Percentiles rank a stretch among this genome's conserved stretches.
Conservation (phyloP, 1,140 invertebrate species). For the Reticulitermes speratus region DNA sequence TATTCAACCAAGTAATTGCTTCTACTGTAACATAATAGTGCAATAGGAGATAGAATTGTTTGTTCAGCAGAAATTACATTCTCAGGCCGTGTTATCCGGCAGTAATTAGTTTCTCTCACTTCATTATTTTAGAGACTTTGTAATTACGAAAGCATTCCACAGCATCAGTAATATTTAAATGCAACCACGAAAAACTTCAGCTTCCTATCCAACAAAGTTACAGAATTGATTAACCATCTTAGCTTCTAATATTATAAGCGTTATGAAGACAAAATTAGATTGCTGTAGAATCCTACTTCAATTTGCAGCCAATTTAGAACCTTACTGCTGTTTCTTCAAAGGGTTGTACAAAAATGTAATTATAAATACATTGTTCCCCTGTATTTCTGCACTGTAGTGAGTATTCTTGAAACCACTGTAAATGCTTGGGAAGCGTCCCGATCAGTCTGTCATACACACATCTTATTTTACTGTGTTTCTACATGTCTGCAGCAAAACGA, state of each 20-base stretch:
- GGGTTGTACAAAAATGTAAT: background rate
- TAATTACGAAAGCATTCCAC: constrained; percentile 22
- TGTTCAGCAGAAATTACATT: constrained; percentile 22
- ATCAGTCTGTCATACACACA: no score
- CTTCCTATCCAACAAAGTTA: constrained; percentile 13
- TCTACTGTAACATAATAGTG: constrained; percentile 17
- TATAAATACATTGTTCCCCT: background rate
- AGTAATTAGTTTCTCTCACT: constrained; percentile 25
- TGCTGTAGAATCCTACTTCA: background rate
- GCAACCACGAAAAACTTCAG: background rate
- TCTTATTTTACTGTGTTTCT: no score
- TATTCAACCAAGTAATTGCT: background rate
- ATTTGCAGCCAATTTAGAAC: background rate
- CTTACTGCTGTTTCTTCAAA: background rate
- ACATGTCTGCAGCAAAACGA: no score
- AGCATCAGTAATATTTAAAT: constrained; percentile 22
- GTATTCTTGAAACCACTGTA: no score
- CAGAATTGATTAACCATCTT: background rate
- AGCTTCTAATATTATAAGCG: constrained; percentile 7
- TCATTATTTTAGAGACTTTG: constrained; percentile 23
- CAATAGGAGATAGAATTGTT: constrained; percentile 13
- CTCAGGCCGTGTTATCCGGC: background rate
- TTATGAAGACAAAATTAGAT: background rate
- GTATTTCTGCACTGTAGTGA: no score
- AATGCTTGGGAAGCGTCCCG: no score